Base-by-base conservation (phyloP, 2,797 vertebrate species). In the Notolepis coatsorum region DNA sequence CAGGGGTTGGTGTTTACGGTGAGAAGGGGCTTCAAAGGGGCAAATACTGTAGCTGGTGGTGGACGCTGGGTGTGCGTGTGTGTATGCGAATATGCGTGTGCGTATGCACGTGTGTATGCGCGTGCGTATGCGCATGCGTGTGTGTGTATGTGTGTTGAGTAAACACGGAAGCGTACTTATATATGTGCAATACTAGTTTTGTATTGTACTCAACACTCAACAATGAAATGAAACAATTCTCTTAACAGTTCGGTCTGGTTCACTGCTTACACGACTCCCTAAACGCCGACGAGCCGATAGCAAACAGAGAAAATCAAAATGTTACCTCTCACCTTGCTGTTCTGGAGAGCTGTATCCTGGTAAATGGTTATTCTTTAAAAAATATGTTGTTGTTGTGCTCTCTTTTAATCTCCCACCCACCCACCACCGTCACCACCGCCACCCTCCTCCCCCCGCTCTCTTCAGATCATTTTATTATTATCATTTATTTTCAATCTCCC, bases 271-370 rank as follows among this genome's bases (percentile, higher is more conserved):
- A 94, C 92, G 93, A 94, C 88, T 91, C 93, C 87, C 80, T 94
- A 91, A 90, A 93, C 91, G 90, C 87, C 89, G 93, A 94, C 86
- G 93, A 94, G 93, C 92, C 88, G 91, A 85, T 94, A 94, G 91
- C 93, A 93, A 93, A 93, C 93, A 94, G 93, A 86, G 93, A 94
- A 90, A 93, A 84, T 94, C 92, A 88, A 90, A 94, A 93, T 94
- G 88, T 92, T 87, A 89, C 84, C 82, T 88, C 91, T 64, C 91
- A 94, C 87, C 93, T 94, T 92, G 92, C 92, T 38, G 93, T 94
- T 88, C 92, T 93, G 93, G 93, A 94, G 94, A 94, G 93, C 93
- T 94, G 93, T 94, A 94, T 94, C 84, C 92, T 94, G 93, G 93
- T 94, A 94, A 94, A 93, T 93, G 68, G 91, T 88, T 85, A 84